Evolutionary conservation across 2,113 vertebrate species (phyloP).

Genomic region (Erythrolamprus reginae): DNA sequence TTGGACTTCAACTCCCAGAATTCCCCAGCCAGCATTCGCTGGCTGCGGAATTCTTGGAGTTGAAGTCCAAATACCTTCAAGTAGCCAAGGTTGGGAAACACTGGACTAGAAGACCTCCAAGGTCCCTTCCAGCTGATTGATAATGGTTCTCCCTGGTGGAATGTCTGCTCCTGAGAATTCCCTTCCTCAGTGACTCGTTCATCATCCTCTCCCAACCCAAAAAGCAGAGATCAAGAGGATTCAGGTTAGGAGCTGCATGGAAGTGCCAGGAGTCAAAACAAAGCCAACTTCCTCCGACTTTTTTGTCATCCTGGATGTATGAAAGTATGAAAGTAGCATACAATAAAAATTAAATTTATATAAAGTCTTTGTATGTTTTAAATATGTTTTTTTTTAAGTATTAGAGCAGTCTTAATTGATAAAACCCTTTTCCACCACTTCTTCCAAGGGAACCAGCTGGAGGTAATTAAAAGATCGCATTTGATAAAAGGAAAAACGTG

Average conservation of each 20-base stretch:
- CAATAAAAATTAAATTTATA: constrained; percentile 37
- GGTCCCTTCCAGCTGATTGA: no score
- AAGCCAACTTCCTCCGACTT: not conserved
- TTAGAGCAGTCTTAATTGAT: constrained; percentile 11
- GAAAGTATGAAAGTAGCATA: constrained; percentile 27
- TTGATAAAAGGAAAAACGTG: not conserved
- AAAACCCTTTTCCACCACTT: not conserved
- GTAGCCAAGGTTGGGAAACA: no score
- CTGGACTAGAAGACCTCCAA: no score
- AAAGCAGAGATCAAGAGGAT: no score
- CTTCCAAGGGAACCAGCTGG: not conserved
- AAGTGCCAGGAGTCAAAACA: not conserved
- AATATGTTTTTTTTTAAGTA: constrained; percentile 30
- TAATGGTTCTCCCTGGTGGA: not conserved
- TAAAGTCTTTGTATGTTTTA: constrained; percentile 46
- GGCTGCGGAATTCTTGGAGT: no score
- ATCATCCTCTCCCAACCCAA: not conserved
- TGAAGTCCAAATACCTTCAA: no score
- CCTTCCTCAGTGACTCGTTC: not conserved
- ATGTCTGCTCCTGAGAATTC: not conserved
- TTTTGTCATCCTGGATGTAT: not conserved
- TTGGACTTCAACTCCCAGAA: no score
- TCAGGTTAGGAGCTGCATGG: no score
- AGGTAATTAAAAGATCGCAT: not conserved
- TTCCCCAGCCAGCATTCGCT: no score